Percentiles rank a stretch among this genome's conserved stretches.
Evolutionary conservation across 2,797 vertebrate species (phyloP).

Genomic region (Sebastes reedi): DNA sequence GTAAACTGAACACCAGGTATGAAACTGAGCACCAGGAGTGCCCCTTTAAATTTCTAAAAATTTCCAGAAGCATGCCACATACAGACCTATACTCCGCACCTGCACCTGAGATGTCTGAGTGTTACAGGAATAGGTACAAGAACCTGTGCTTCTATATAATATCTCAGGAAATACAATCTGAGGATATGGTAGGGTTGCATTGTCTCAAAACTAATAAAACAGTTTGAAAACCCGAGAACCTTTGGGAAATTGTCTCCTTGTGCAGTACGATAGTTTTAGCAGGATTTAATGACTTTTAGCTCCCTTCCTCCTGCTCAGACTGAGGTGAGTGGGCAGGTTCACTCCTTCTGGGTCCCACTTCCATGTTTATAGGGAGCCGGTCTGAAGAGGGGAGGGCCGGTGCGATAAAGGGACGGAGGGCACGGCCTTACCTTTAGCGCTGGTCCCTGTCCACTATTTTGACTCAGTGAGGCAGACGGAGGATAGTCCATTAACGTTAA

Average conservation of each 20-base stretch:
- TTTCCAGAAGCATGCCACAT: background rate
- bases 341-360: conserved; percentile 37
- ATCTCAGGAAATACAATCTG: conserved; percentile 27
- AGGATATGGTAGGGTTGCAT: conserved; percentile 13
- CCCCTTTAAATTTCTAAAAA: background rate
- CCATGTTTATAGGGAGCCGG: conserved; percentile 30
- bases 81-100: background rate
- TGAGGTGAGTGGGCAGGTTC: conserved; percentile 45
- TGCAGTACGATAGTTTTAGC: conserved; percentile 39
- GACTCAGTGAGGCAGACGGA: conserved; percentile 67
- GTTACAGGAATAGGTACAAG: conserved; percentile 13
- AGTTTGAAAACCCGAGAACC: conserved; percentile 49
- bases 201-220: conserved; percentile 67
- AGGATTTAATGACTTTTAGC: conserved; percentile 58
- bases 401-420: conserved; percentile 4
- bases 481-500: conserved; percentile 71
- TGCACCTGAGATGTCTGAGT: background rate
- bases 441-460: conserved; percentile 41
- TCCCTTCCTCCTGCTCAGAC: conserved; percentile 19
- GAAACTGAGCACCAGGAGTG: background rate
- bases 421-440: conserved; percentile 8
- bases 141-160: conserved; percentile 18
- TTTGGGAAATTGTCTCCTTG: conserved; percentile 59
- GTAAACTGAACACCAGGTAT: background rate
- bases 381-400: background rate